Evolutionary conservation across 2,888 invertebrate species (phyloP).

Genomic region (Pinctada fucata): DNA sequence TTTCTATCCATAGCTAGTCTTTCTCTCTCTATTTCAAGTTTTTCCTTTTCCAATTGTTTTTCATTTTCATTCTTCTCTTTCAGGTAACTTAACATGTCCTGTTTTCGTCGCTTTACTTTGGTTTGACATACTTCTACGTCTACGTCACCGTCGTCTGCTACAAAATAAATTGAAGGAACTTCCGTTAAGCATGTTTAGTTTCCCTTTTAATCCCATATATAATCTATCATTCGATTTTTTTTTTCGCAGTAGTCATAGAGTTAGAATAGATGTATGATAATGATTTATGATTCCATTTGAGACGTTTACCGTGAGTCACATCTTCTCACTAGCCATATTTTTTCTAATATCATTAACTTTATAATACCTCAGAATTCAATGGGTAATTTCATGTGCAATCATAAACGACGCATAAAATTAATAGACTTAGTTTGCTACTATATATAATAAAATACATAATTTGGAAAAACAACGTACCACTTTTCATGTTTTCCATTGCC

Average conservation of each 20-base stretch:
- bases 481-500: neutral
- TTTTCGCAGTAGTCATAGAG: neutral
- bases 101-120: neutral
- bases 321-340: no score
- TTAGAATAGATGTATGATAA: no score
- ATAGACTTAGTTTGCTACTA: no score
- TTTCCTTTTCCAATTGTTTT: neutral
- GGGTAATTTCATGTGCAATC: neutral
- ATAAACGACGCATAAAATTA: no score
- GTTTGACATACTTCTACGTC: neutral
- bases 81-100: neutral
- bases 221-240: neutral
- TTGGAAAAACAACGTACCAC: neutral
- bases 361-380: neutral
- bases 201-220: neutral
- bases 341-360: neutral
- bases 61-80: neutral
- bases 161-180: neutral
- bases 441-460: neutral
- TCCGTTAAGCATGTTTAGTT: neutral
- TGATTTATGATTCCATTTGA: no score
- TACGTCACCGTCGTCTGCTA: neutral
- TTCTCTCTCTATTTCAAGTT: neutral
- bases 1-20: neutral
- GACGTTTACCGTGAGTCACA: no score